A percentile compares a stretch with the other conserved stretches of the same genome.
phyloP scores from a whole-genome alignment of 2,797 vertebrate genomes.

The Nothura maculosa region DNA sequence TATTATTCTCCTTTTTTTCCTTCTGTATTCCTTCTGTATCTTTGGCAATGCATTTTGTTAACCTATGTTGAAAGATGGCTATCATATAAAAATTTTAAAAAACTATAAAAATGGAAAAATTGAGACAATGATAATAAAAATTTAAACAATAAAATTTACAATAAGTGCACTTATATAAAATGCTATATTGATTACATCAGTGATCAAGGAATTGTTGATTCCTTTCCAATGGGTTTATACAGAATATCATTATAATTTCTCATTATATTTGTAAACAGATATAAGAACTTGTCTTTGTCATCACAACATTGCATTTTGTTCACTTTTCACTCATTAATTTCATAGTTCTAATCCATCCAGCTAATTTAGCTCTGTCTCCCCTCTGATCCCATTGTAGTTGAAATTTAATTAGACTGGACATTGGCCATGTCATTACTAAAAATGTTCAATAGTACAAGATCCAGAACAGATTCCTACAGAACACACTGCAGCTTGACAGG shows the following conservation, averaged over 20 bases:
- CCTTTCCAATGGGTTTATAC: not conserved
- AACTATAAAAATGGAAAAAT: not conserved
- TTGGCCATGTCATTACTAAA: not conserved
- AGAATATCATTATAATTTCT: not conserved
- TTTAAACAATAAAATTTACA: not conserved
- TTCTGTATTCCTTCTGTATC: not conserved
- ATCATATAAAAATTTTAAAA: not conserved
- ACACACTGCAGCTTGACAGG: not conserved
- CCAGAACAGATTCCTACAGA: not conserved
- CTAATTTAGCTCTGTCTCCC: not conserved
- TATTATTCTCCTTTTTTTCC: not conserved
- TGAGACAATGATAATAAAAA: not conserved
- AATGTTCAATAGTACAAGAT: not conserved
- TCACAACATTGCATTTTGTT: not conserved
- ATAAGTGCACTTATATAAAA: not conserved
- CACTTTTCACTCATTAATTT: fast-evolving
- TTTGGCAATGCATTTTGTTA: not conserved
- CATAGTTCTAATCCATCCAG: not conserved
- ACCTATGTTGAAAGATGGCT: not conserved
- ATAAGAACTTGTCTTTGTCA: not conserved
- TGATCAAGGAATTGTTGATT: not conserved
- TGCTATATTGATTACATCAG: not conserved
- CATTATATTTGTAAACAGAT: not conserved
- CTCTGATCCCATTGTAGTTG: not conserved
- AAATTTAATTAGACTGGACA: not conserved